These are phyloP conservation scores for Artemia sinica DNA, from an alignment of 2,888 invertebrate species.

Conservation along the genomic window DNA sequence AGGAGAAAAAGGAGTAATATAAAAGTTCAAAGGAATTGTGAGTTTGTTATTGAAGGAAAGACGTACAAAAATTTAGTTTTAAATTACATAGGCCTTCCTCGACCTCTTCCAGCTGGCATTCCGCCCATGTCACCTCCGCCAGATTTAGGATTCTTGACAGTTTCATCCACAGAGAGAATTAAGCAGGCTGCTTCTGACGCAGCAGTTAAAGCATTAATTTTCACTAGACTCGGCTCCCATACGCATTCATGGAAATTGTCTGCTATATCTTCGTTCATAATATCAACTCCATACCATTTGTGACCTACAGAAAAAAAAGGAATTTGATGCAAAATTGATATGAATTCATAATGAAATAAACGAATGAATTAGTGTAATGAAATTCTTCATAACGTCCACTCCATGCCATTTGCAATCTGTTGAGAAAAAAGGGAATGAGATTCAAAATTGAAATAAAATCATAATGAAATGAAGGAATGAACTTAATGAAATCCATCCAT, in stretches of 20 bases:
- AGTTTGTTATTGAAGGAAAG: constrained; percentile 2
- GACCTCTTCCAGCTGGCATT: constrained; percentile 11
- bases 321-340: too few species aligned
- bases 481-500: background rate
- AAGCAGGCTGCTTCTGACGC: constrained; percentile 87
- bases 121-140: background rate
- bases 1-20: too few species aligned
- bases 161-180: constrained; percentile 92
- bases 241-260: constrained; percentile 86
- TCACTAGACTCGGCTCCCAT: constrained; percentile 94
- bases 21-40: background rate
- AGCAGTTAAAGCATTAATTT: constrained; percentile 87
- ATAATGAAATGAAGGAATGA: constrained; percentile 14
- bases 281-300: constrained; percentile 88
- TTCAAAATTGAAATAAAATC: background rate
- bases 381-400: background rate
- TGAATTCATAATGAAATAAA: too few species aligned
- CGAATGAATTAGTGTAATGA: background rate
- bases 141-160: constrained; percentile 73
- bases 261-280: constrained; percentile 75
- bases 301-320: constrained; percentile 38
- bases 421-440: constrained; percentile 17
- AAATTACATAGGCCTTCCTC: background rate
- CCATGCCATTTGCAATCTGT: background rate
- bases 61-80: background rate